Conservation (phyloP, 2,113 vertebrate genomes). For the Rhynchopsitta pachyrhyncha region DNA sequence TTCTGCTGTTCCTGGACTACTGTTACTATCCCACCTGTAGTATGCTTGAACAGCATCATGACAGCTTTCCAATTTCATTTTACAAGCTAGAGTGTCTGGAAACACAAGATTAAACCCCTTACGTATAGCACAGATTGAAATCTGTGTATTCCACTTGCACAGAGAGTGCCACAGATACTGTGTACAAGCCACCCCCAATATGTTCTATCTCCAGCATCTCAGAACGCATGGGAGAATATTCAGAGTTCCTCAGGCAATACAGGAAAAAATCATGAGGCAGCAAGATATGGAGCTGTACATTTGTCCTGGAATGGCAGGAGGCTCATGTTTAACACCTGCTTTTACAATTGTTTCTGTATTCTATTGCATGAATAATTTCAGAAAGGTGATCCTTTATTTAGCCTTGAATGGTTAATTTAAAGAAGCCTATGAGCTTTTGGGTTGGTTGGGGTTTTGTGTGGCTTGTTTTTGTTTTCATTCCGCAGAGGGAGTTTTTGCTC, state of each 20-base stretch:
- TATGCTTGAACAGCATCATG: background rate
- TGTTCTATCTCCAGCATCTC: background rate
- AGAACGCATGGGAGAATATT: background rate
- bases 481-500: background rate
- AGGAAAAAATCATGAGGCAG: background rate
- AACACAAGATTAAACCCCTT: background rate
- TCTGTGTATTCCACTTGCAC: rapidly evolving
- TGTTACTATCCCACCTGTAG: background rate
- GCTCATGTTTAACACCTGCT: background rate
- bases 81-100: background rate
- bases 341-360: background rate
- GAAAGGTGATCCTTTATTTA: background rate
- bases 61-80: background rate
- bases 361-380: background rate
- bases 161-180: background rate
- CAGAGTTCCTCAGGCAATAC: background rate
- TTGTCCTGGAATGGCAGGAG: background rate
- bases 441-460: background rate
- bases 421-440: background rate
- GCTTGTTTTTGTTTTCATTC: background rate
- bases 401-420: rapidly evolving
- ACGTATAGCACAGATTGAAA: background rate
- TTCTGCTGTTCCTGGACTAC: background rate
- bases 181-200: rapidly evolving
- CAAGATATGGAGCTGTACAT: background rate